phyloP scores from a whole-genome alignment of 2,888 invertebrate genomes.

The Hedya salicella region DNA sequence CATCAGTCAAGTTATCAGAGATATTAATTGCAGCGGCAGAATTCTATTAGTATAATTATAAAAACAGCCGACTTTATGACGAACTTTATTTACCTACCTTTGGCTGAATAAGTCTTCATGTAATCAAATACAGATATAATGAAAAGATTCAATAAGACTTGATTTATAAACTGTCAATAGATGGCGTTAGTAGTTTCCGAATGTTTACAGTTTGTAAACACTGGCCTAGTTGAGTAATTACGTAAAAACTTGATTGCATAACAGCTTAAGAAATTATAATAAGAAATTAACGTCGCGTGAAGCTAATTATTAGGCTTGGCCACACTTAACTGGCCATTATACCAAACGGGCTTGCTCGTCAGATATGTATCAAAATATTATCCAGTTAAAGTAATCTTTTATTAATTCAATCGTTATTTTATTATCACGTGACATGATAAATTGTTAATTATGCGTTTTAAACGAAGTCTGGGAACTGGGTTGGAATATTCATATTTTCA shows the following conservation, averaged over 20 bases:
- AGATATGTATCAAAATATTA: conserved; percentile 37
- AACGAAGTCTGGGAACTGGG: conserved; percentile 40
- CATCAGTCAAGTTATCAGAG: too few species aligned
- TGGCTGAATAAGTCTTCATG: too few species aligned
- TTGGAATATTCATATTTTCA: conserved; percentile 42
- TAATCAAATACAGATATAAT: too few species aligned
- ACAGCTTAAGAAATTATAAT: conserved; percentile 29
- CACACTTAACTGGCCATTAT: conserved; percentile 29
- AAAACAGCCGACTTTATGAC: too few species aligned
- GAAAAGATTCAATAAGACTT: too few species aligned
- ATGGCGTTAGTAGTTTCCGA: background rate
- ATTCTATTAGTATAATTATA: too few species aligned
- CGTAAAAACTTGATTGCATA: conserved; percentile 1
- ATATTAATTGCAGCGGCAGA: too few species aligned
- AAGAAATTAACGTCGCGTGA: conserved; percentile 36
- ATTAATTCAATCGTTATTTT: conserved; percentile 41
- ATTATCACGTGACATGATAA: conserved; percentile 42
- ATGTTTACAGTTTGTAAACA: background rate
- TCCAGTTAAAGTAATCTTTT: conserved; percentile 27
- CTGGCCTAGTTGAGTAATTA: background rate
- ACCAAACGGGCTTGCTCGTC: conserved; percentile 21
- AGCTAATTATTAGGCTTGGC: conserved; percentile 26
- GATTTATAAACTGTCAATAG: background rate
- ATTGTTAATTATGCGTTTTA: conserved; percentile 44
- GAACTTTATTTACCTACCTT: too few species aligned